phyloP scores from a whole-genome alignment of 2,797 vertebrate genomes.

The Poeciliopsis infans region DNA sequence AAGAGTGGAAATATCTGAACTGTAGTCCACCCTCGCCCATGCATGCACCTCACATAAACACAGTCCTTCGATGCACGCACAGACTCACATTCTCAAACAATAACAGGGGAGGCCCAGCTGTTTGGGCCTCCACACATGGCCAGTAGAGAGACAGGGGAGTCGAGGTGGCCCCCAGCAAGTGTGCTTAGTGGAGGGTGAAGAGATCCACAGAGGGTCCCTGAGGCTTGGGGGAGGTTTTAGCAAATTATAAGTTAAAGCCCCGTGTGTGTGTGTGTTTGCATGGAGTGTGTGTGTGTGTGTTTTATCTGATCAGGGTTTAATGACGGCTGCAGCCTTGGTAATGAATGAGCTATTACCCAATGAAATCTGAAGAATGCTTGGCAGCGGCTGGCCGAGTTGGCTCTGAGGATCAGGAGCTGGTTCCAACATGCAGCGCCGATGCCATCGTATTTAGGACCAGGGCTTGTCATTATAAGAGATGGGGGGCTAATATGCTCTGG shows the following conservation, averaged over 20 bases:
- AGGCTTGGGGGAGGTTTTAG: constrained; percentile 46
- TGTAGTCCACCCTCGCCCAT: constrained; percentile 17
- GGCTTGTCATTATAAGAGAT: constrained; percentile 55
- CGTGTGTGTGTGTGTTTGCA: constrained; percentile 27
- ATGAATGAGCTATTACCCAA: constrained; percentile 80
- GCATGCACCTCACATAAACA: constrained; percentile 12
- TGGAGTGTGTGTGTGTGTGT: constrained; percentile 29
- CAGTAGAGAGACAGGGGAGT: constrained; percentile 32
- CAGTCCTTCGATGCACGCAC: constrained; percentile 2
- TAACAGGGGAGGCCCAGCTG: constrained; percentile 56
- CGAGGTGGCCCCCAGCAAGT: constrained; percentile 57
- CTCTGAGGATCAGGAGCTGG: constrained; percentile 49
- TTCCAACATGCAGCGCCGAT: constrained; percentile 66
- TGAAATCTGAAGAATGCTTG: constrained; percentile 79
- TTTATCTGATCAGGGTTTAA: constrained; percentile 66
- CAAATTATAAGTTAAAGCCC: constrained; percentile 52
- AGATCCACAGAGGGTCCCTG: constrained; percentile 38
- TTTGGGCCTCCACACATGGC: constrained; percentile 55
- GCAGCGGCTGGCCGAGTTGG: constrained; percentile 66
- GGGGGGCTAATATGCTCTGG: constrained; percentile 56
- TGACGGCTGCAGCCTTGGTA: constrained; percentile 61
- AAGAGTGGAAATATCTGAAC: not conserved
- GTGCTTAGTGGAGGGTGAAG: constrained; percentile 63
- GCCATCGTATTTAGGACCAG: constrained; percentile 67
- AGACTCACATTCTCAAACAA: constrained; percentile 13